These are phyloP conservation scores for Percina caprodes DNA, from an alignment of 2,113 vertebrate genomes.

Conservation along the genomic window DNA sequence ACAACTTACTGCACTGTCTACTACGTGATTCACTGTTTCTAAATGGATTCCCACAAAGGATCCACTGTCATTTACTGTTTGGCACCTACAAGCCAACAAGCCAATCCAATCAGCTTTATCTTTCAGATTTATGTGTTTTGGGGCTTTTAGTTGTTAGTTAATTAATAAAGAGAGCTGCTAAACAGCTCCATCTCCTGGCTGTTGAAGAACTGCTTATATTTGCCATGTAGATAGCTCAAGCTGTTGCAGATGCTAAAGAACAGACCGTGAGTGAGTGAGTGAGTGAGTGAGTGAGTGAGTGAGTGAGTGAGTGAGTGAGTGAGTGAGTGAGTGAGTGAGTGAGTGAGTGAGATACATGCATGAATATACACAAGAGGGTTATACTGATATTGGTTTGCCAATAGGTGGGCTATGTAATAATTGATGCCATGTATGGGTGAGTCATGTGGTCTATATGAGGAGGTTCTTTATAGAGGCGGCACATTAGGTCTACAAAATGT, in stretches of 20 bases:
- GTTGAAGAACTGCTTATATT: background rate
- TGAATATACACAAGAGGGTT: background rate
- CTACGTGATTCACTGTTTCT: background rate
- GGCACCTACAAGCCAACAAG: background rate
- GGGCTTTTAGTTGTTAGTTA: background rate
- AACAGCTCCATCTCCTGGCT: conserved; percentile 42
- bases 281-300: too few relatives aligned
- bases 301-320: background rate
- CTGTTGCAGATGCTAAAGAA: background rate
- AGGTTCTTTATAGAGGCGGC: background rate
- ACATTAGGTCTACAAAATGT: background rate
- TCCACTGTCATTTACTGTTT: background rate
- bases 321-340: too few relatives aligned
- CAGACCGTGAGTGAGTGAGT: too few relatives aligned
- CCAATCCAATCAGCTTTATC: background rate
- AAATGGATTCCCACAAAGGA: background rate
- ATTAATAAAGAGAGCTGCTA: background rate
- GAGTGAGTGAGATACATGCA: background rate
- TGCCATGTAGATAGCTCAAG: background rate
- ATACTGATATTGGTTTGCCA: background rate
- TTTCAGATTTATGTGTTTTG: background rate
- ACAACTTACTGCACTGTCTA: too few relatives aligned
- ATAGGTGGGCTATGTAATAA: background rate
- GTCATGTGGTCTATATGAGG: background rate
- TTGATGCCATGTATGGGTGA: background rate